Evolutionary conservation across 2,888 invertebrate species (phyloP).

Genomic region (Onthophagus sagittarius): DNA sequence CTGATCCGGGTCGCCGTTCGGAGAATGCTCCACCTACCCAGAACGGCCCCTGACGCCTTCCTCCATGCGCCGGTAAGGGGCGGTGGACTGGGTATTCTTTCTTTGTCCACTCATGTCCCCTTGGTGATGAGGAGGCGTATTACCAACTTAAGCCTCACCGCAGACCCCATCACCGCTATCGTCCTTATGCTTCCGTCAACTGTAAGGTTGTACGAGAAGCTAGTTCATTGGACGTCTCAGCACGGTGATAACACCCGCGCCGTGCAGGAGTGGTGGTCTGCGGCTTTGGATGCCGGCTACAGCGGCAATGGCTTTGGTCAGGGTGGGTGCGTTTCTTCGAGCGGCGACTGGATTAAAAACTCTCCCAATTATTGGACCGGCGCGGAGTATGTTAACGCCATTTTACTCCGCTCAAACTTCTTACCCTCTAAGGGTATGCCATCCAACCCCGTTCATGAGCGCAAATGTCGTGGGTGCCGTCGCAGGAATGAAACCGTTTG

Average conservation of each 20-base stretch:
- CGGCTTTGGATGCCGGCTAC: conserved; percentile 13
- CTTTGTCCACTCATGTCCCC: conserved; percentile 11
- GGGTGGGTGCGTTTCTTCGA: not conserved
- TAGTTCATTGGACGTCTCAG: conserved; percentile 7
- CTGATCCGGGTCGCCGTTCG: conserved; percentile 22
- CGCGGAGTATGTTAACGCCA: conserved; percentile 28
- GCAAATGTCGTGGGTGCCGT: conserved; percentile 27
- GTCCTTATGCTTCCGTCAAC: not conserved
- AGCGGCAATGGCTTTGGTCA: conserved; percentile 18
- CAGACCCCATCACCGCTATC: conserved; percentile 8
- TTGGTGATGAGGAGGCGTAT: conserved; percentile 11
- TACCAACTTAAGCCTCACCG: not conserved
- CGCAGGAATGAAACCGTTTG: conserved; percentile 22
- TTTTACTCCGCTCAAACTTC: conserved; percentile 30
- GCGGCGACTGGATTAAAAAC: conserved; percentile 12
- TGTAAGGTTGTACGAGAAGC: conserved; percentile 2
- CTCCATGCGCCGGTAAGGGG: conserved; percentile 30
- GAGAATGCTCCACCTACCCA: conserved; percentile 51
- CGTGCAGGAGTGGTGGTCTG: conserved; percentile 1
- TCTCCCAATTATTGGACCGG: conserved; percentile 31
- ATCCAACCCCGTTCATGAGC: conserved; percentile 23
- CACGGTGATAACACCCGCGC: conserved; percentile 5
- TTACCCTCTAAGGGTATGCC: conserved; percentile 32
- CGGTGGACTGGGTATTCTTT: conserved; percentile 22
- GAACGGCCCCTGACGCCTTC: conserved; percentile 38